Conservation (phyloP, 2,888 invertebrate genomes). For the Eupithecia dodoneata region DNA sequence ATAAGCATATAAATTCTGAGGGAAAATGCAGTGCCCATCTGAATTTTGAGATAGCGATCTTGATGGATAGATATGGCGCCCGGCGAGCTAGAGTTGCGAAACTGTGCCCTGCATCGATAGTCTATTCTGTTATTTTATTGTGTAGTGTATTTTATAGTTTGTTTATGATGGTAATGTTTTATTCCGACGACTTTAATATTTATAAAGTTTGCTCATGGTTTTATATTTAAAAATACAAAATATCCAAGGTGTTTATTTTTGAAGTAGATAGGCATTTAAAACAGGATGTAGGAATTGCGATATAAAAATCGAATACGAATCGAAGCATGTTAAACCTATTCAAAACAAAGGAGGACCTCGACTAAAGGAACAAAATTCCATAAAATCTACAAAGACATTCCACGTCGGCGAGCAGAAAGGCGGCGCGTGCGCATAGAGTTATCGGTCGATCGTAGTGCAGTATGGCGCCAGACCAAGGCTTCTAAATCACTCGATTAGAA, state of each 20-base stretch:
- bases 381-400: conserved; percentile 45
- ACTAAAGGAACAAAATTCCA: conserved; percentile 25
- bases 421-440: conserved; percentile 55
- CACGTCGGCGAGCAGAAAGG: conserved; percentile 42
- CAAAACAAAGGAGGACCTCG: not conserved
- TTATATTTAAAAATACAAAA: not conserved
- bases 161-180: conserved; percentile 21
- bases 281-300: not conserved
- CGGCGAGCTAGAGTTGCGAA: conserved; percentile 49
- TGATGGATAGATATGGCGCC: conserved; percentile 70
- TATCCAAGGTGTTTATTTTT: not conserved
- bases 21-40: conserved; percentile 65
- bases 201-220: not conserved
- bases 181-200: not conserved
- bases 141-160: not conserved
- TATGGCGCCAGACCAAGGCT: conserved; percentile 66
- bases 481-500: conserved; percentile 64
- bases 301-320: not conserved
- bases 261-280: not conserved
- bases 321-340: not conserved
- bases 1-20: conserved; percentile 64
- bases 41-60: conserved; percentile 68
- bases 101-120: conserved; percentile 40
- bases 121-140: not conserved
- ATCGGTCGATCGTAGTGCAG: conserved; percentile 58